Evolutionary conservation across 2,113 vertebrate genomes (phyloP).

Genomic region (Carassius gibelio): DNA sequence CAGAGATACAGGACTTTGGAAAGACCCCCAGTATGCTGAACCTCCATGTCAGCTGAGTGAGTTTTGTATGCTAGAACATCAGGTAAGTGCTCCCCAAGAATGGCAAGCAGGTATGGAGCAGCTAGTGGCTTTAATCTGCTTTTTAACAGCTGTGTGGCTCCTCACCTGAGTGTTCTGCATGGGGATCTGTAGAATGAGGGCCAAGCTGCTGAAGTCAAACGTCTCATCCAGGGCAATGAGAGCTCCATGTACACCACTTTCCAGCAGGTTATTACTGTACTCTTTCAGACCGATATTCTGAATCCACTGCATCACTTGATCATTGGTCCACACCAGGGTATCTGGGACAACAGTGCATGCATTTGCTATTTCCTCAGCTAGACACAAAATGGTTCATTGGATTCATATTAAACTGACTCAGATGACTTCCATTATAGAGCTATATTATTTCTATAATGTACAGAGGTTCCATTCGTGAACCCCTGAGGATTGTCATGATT

Average conservation of each 20-base stretch:
- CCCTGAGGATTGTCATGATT: no score
- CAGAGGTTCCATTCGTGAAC: no score
- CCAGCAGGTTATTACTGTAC: constrained; percentile 86
- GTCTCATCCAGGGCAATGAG: constrained; percentile 91
- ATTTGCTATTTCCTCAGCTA: not conserved
- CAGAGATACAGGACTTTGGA: constrained; percentile 20
- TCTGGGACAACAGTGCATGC: constrained; percentile 71
- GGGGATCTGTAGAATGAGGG: constrained; percentile 93
- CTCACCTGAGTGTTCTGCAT: constrained; percentile 95
- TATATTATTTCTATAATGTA: no score
- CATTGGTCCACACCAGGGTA: constrained; percentile 94
- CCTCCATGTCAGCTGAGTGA: not conserved
- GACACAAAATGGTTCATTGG: not conserved
- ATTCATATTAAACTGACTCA: not conserved
- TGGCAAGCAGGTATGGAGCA: no score
- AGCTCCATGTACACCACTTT: constrained; percentile 90
- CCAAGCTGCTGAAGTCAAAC: constrained; percentile 93
- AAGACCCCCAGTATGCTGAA: not conserved
- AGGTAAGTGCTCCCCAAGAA: no score
- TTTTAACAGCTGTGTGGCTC: not conserved
- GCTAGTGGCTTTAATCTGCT: not conserved
- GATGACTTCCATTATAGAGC: not conserved
- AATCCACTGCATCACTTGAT: constrained; percentile 94
- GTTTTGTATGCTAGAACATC: not conserved
- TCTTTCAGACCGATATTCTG: constrained; percentile 92